Evolutionary conservation across 1,140 invertebrate genomes (phyloP).

Genomic region (Leptinotarsa lineolata): DNA sequence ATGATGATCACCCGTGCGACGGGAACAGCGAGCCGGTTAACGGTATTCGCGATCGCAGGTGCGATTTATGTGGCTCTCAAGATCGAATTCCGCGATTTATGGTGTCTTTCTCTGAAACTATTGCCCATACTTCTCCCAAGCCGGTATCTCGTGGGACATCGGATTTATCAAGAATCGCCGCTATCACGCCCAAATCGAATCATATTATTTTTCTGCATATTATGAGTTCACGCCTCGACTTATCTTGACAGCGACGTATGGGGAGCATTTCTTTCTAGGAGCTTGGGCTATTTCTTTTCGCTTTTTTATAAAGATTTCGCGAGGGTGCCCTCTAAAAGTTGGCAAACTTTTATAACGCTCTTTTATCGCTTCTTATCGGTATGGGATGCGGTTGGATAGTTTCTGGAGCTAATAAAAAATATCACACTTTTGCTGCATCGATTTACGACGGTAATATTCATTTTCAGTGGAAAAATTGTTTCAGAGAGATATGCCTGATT

Average conservation of each 20-base stretch:
- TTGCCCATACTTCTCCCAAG: conserved; percentile 48
- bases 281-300: neutral
- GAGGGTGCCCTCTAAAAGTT: neutral
- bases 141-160: conserved; percentile 45
- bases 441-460: no score
- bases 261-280: conserved; percentile 10
- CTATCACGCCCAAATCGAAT: conserved; percentile 36
- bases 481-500: no score
- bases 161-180: conserved; percentile 48
- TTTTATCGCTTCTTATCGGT: no score
- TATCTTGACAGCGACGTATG: conserved; percentile 24
- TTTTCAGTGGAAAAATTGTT: no score
- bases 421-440: no score
- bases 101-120: conserved; percentile 51
- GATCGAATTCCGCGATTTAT: conserved; percentile 55
- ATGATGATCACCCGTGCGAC: conserved; percentile 1
- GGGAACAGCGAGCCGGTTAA: conserved; percentile 1
- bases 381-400: no score
- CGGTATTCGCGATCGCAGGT: conserved; percentile 47
- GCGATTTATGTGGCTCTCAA: conserved; percentile 53
- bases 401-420: no score
- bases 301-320: conserved; percentile 26
- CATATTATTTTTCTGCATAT: conserved; percentile 36
- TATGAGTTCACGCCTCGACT: conserved; percentile 20
- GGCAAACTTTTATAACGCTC: neutral